Evolutionary conservation across 2,113 vertebrate genomes (phyloP), one percentile per base, ranked within the genome.

Genomic region (Columbina picui): DNA sequence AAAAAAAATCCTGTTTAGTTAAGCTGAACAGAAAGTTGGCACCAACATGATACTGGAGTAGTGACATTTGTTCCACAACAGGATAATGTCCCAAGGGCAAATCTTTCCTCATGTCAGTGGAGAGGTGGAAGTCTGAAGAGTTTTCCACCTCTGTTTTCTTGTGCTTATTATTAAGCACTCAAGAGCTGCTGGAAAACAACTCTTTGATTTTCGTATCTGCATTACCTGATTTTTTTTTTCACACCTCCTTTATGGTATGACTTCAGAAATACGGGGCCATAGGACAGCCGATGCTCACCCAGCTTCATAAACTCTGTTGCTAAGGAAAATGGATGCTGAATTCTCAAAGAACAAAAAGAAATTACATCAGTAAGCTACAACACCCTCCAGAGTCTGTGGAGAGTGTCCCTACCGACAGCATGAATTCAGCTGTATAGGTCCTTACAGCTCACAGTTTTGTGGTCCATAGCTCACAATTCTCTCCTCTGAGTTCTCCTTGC

Each of bases 1-100:
- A 59, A 43, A 45, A 5, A 34, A 25, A 59, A 52, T 55, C 41
- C 84, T 81, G 38, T 87, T 74, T 69, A 84, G 43, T 60, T 68
- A 47, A 67, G 13, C 30, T 74, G 55, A 88, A 68, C 56, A 93
- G 43, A 15, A 80, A 79, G 14, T 69, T 93, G 89, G 49, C 89
- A 93, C 22, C 41, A 77, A 61, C 20, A 29, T 39, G 45, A 69
- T 57, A 30, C 41, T 68, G 38, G 78, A 71, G 32, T 2, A 75
- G 6, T 9, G 32, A 34, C 45, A 53, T 67, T 96, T 94, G 36
- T 84, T 94, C 87, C 78, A 64, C 81, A 95, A 87, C 81, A 91
- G 78, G 84, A 82, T 82, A 50, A 60, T 0, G 10, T 30, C 43
- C 84, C 84, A 87, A 84, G 92, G 82, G n/a, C 77, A 91, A 91